Evolutionary conservation across 1,140 invertebrate genomes (phyloP).

Genomic region (Mizuhopecten yessoensis): DNA sequence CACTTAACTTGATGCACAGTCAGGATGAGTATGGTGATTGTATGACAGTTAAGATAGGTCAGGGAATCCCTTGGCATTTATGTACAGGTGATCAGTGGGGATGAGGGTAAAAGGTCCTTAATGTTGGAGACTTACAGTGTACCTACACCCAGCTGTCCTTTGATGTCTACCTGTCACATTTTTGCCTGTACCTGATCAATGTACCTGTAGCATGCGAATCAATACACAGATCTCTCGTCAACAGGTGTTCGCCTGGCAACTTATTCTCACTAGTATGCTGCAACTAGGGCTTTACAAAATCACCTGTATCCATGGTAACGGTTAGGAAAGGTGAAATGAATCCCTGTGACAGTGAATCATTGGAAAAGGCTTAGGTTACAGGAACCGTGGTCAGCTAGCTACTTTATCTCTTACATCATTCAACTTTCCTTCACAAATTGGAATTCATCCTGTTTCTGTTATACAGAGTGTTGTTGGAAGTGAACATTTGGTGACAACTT

Average conservation of each 20-base stretch:
- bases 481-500: not conserved
- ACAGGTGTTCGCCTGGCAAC: slow-evolving; percentile 22
- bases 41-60: not conserved
- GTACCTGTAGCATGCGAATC: not conserved
- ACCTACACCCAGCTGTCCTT: not conserved
- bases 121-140: not conserved
- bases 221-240: slow-evolving; percentile 26
- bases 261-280: slow-evolving; percentile 15
- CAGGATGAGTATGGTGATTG: not conserved
- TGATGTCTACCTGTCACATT: slow-evolving; percentile 38
- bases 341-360: slow-evolving; percentile 13
- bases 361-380: not conserved
- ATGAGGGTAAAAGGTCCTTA: not conserved
- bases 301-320: slow-evolving; percentile 24
- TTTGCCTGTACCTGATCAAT: slow-evolving; percentile 24
- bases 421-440: not conserved
- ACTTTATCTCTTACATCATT: not conserved
- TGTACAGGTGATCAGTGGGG: not conserved
- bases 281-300: slow-evolving; percentile 15
- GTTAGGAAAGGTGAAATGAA: not conserved
- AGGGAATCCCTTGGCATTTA: not conserved
- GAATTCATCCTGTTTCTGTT: not conserved
- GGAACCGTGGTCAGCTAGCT: not conserved
- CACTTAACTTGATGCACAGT: too few relatives aligned
- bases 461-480: not conserved